These are phyloP conservation scores for Eupithecia subumbrata DNA, from an alignment of 2,888 invertebrate genomes.

Conservation along the genomic window DNA sequence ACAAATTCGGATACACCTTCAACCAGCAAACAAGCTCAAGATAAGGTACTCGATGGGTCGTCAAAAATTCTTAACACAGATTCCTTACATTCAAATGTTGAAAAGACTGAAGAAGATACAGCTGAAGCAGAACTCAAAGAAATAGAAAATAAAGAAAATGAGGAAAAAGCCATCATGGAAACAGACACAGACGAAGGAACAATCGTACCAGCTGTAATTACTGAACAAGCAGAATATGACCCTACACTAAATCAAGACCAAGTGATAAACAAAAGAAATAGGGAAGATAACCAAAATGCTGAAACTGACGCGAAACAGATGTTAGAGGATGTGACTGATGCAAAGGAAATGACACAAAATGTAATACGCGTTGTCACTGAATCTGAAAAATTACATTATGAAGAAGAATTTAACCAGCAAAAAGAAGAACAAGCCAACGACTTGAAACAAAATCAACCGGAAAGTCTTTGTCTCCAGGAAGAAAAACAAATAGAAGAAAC, in stretches of 20 bases:
- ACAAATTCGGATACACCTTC: not conserved
- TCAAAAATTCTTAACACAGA: not conserved
- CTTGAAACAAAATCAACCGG: not conserved
- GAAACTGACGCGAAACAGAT: not conserved
- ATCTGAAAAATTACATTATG: not conserved
- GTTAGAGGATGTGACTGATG: not conserved
- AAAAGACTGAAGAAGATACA: not conserved
- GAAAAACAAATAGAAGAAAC: conserved; percentile 28
- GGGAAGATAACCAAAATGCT: not conserved
- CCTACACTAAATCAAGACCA: not conserved
- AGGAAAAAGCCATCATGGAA: not conserved
- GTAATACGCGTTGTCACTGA: not conserved
- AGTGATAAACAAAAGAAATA: not conserved
- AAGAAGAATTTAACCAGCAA: not conserved
- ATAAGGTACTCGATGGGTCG: not conserved
- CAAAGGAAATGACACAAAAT: not conserved
- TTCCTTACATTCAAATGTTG: not conserved
- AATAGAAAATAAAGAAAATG: not conserved
- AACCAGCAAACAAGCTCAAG: conserved; percentile 5
- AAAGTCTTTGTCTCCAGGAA: not conserved
- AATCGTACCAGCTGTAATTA: not conserved
- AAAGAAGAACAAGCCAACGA: conserved; percentile 16
- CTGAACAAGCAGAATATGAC: not conserved
- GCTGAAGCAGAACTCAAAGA: not conserved
- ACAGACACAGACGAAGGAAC: not conserved